Evolutionary conservation across 2,888 invertebrate genomes (phyloP), one percentile per base, ranked within the genome.

Genomic region (Drosophila antonietae): DNA sequence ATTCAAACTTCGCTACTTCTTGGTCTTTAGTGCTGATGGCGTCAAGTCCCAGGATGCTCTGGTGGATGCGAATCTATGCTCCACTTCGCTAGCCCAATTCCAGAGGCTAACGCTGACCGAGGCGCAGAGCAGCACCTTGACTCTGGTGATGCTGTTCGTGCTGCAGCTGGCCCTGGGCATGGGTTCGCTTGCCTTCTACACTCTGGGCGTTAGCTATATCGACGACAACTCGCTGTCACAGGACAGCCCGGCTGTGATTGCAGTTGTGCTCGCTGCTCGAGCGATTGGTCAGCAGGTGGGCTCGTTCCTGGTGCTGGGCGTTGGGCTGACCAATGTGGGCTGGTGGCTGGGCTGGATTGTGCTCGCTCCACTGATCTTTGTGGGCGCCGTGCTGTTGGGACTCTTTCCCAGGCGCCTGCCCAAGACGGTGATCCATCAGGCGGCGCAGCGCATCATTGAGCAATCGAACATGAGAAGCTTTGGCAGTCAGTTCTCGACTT

Each of bases 181-280:
- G 65, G 93, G 93, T 0, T 92, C 92, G 18, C 86, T 94, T 37
- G 93, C 94, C 0, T 94, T 94, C 77, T 94, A 93, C 51, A 93
- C 94, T 0, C 93, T 95, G 20, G 95, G 95, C 9, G 90, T 95
- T 23, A 94, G 94, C 6, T 95, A 95, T 78, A 91, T 95, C 10
- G 95, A 95, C 71, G 95, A 95, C 77, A 95, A 95, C 83, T 94
- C 94, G 0, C 92, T 93, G 31, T 93, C 92, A 23, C 91, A 93
- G 57, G 93, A 94, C 53, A 93, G 94, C 68, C 93, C 94, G 1
- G 92, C 93, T 1, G 93, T 93, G 37, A 92, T 94, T 68, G 94
- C 93, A 0, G 85, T 90, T 0, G 89, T 88, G 0, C 60, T 93
- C 37, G 92, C 91, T 0, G 90, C 92, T 0, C 88, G 90, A n/a